phyloP scores from a whole-genome alignment of 2,113 vertebrate species.

The Poeciliopsis retropinna region DNA sequence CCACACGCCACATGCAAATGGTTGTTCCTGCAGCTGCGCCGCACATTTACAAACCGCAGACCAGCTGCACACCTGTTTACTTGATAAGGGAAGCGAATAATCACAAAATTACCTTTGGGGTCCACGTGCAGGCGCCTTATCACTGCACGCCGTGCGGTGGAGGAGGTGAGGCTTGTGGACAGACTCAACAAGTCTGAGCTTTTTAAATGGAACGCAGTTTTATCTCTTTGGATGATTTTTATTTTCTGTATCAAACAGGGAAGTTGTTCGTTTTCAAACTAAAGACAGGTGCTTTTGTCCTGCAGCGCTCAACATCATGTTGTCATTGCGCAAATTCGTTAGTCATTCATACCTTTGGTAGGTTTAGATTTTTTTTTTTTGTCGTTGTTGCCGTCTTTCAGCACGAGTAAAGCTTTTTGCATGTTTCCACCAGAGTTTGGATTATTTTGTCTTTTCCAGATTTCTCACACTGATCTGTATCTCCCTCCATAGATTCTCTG shows the following conservation, averaged over 20 bases:
- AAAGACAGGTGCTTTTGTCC: background rate
- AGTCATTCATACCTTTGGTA: background rate
- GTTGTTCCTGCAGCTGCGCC: slow-evolving; percentile 38
- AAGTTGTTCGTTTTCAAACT: background rate
- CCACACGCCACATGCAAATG: slow-evolving; percentile 58
- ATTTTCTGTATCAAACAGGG: background rate
- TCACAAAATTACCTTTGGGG: slow-evolving; percentile 63
- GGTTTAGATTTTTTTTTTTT: too few species aligned
- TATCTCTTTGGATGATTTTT: background rate
- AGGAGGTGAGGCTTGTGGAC: slow-evolving; percentile 1
- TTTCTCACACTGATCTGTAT: too few species aligned
- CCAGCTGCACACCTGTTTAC: slow-evolving; percentile 41
- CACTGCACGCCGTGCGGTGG: slow-evolving; percentile 10
- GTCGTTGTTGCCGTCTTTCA: too few species aligned
- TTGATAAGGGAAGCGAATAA: slow-evolving; percentile 59
- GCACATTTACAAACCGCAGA: slow-evolving; percentile 60
- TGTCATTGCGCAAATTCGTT: background rate
- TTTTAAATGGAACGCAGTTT: slow-evolving; percentile 1
- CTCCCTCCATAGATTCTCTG: too few species aligned
- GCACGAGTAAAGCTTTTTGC: too few species aligned
- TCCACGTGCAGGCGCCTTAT: slow-evolving; percentile 23
- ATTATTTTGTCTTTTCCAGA: too few species aligned
- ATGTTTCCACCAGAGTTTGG: too few species aligned
- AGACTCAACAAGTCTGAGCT: slow-evolving; percentile 7
- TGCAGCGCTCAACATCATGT: background rate